Percentiles rank a stretch among this genome's conserved stretches.
phyloP scores from a whole-genome alignment of 2,113 vertebrate genomes.

The Hyperopisus bebe region DNA sequence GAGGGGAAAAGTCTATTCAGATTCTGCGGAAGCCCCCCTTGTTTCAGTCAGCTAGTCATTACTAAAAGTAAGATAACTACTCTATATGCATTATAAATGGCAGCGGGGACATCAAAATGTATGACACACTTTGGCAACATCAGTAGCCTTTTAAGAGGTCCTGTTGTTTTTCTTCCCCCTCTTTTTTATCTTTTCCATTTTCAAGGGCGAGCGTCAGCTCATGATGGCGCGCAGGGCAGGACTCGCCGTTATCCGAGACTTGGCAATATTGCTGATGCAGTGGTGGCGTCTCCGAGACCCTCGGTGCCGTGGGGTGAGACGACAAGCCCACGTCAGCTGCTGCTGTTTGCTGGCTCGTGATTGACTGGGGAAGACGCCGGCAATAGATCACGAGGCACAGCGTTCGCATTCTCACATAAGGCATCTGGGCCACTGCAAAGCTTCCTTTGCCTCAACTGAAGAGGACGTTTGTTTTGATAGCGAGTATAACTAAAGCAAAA shows the following conservation, averaged over 20 bases:
- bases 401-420: neutral
- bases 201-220: neutral
- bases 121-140: slow-evolving; percentile 10
- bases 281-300: neutral
- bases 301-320: neutral
- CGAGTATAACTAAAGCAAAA: neutral
- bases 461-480: neutral
- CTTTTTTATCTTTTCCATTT: neutral
- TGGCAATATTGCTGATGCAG: neutral
- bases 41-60: slow-evolving; percentile 10
- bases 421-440: neutral
- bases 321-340: neutral
- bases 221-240: neutral
- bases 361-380: neutral
- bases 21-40: neutral
- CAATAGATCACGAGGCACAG: neutral
- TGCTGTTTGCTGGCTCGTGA: neutral
- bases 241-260: too few relatives aligned
- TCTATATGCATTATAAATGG: slow-evolving; percentile 13
- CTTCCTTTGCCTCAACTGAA: neutral
- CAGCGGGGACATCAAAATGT: slow-evolving; percentile 2
- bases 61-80: slow-evolving; percentile 15
- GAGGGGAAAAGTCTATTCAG: neutral
- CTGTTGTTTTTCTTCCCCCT: neutral
- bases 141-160: slow-evolving; percentile 9